Conservation (phyloP, 2,113 vertebrate genomes). For the Colaptes auratus region DNA sequence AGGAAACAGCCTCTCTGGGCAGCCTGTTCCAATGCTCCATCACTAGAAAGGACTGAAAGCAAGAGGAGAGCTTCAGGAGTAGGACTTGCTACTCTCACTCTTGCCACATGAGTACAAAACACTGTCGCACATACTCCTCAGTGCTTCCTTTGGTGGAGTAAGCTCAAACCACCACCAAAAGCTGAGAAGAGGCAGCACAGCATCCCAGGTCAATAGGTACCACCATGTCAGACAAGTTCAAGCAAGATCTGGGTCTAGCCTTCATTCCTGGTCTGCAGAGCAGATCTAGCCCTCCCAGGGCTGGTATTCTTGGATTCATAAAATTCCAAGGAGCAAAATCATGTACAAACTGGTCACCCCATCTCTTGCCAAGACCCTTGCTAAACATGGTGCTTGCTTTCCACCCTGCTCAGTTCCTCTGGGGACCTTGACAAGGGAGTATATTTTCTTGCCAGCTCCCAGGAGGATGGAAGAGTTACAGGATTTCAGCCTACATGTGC, state of each 20-base stretch:
- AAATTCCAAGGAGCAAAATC: neutral
- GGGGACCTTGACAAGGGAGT: neutral
- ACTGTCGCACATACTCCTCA: neutral
- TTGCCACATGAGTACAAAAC: rapidly evolving
- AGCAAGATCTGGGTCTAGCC: neutral
- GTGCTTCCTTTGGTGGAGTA: rapidly evolving
- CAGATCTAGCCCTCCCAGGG: neutral
- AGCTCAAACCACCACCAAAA: neutral
- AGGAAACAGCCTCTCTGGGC: too few relatives aligned
- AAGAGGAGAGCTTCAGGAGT: neutral
- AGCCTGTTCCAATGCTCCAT: too few relatives aligned
- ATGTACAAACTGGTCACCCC: neutral
- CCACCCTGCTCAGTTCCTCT: neutral
- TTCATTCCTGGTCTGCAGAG: neutral
- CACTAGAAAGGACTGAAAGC: neutral
- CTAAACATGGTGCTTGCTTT: neutral
- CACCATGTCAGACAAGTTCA: neutral
- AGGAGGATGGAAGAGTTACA: neutral
- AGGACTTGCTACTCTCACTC: neutral
- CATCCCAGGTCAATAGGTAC: neutral
- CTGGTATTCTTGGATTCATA: neutral
- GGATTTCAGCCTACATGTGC: rapidly evolving
- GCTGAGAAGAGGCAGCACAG: neutral
- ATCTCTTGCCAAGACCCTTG: neutral
- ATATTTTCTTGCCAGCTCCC: neutral